Conservation (phyloP, 2,113 vertebrate genomes). For the Sceloporus undulatus region DNA sequence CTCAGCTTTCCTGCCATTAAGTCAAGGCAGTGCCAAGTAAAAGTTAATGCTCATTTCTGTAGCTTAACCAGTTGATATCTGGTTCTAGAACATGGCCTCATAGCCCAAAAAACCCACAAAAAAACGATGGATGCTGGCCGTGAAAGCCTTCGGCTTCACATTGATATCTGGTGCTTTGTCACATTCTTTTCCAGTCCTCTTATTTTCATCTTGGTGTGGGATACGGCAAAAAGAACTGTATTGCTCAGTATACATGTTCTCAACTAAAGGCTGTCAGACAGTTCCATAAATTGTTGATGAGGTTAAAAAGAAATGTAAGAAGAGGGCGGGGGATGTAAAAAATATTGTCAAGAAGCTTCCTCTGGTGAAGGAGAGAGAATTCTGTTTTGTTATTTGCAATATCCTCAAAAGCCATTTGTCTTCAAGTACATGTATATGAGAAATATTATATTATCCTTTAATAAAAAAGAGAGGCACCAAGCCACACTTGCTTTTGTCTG, state of each 20-base stretch:
- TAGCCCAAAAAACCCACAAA: too few species aligned
- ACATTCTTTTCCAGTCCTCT: background rate
- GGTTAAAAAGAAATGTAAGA: background rate
- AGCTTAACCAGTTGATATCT: background rate
- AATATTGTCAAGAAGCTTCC: background rate
- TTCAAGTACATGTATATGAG: constrained; percentile 44
- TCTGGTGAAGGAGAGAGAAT: constrained; percentile 20
- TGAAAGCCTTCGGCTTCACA: too few species aligned
- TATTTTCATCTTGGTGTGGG: background rate
- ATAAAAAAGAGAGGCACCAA: constrained; percentile 44
- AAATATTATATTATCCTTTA: constrained; percentile 57
- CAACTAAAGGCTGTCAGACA: constrained; percentile 26
- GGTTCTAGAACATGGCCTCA: background rate
- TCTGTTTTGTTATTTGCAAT: constrained; percentile 42
- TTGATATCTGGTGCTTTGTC: background rate
- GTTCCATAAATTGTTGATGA: constrained; percentile 13
- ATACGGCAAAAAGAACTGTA: background rate
- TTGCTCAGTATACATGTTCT: constrained; percentile 17
- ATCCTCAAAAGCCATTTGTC: constrained; percentile 35
- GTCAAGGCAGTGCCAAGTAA: background rate
- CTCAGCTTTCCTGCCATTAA: background rate
- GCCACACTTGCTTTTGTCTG: constrained; percentile 51
- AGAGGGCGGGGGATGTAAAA: background rate
- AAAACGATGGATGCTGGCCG: too few species aligned
- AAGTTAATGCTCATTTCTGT: background rate